Base-by-base conservation (phyloP, 2,797 vertebrate genomes). In the Glyptemys insculpta region DNA sequence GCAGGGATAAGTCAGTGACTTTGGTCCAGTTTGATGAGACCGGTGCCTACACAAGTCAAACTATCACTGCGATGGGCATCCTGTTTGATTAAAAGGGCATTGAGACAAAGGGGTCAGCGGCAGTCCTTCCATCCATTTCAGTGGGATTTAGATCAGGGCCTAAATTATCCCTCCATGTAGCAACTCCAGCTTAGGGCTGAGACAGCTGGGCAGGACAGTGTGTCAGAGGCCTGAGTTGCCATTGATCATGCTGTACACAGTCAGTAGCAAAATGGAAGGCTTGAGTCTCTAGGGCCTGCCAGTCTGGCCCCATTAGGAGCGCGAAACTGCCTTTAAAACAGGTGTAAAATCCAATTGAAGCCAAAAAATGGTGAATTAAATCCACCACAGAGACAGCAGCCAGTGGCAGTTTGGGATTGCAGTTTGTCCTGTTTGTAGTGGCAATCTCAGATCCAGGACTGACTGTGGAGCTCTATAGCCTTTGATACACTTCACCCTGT, bases 391-490 rank as follows among this genome's bases (percentile, higher is more conserved):
- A 49, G 29, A 49, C 12, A 27, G 27, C 0, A 5, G 74, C 4
- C 1, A 7, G 44, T 15, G 41, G 74, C 29, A 31, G 74, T 29
- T 44, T 18, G 74, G 6, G 74, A 15, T 25, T 49, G 74, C 27
- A 15, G 12, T 47, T 49, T 31, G 12, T 31, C 74, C 44, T 31
- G 11, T 87, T 94, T 94, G 47, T 52, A 4, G 1, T 81, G 54
- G 54, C 44, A 88, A 56, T 86, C 0, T 18, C 7, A 1, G 27
- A 1, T 90, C 31, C 2, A 47, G 54, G 54, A 83, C 80, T 91
- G 53, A 12, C 49, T 80, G 11, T 3, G 72, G 96, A 91, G 94
- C 94, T 94, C 86, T 95, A 85, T 94, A 94, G 90, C 72, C 82
- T 85, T 90, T 82, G 81, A 34, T 41, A 23, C 23, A 41, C n/a